A percentile compares a stretch with the other conserved stretches of the same genome.
Conservation (phyloP, 2,113 vertebrate species). For the Xiphorhynchus elegans region DNA sequence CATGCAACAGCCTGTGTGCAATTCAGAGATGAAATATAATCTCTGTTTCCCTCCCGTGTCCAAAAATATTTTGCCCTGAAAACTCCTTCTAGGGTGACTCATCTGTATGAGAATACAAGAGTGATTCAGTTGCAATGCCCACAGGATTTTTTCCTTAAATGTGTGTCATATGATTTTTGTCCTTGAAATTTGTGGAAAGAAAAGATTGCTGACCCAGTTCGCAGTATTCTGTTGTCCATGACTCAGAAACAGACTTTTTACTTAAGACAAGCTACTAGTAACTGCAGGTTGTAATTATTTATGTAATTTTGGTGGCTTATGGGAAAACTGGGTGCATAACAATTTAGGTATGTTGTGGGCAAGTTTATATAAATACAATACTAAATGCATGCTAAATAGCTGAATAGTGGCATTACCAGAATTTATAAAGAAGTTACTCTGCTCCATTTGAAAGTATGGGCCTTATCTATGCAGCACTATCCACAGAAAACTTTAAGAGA, state of each 20-base stretch:
- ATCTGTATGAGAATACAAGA: not conserved
- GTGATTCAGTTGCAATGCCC: fast-evolving
- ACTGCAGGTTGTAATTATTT: not conserved
- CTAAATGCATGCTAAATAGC: not conserved
- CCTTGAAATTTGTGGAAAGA: not conserved
- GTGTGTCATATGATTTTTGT: not conserved
- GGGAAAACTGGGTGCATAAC: not conserved
- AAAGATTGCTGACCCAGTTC: not conserved
- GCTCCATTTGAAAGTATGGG: not conserved
- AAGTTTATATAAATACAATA: not conserved
- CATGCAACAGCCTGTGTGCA: not conserved
- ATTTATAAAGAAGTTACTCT: not conserved
- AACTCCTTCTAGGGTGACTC: not conserved
- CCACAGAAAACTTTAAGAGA: not conserved
- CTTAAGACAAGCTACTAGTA: not conserved
- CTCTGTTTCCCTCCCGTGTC: not conserved
- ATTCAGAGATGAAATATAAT: not conserved
- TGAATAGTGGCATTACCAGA: not conserved
- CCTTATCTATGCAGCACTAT: not conserved
- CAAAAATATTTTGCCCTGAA: not conserved
- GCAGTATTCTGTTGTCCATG: not conserved
- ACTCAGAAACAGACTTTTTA: not conserved
- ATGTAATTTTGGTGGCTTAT: not conserved
- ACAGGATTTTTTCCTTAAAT: not conserved
- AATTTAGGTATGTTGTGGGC: not conserved